These are phyloP conservation scores for Sterna hirundo DNA, from an alignment of 2,113 vertebrate species.

Conservation along the genomic window DNA sequence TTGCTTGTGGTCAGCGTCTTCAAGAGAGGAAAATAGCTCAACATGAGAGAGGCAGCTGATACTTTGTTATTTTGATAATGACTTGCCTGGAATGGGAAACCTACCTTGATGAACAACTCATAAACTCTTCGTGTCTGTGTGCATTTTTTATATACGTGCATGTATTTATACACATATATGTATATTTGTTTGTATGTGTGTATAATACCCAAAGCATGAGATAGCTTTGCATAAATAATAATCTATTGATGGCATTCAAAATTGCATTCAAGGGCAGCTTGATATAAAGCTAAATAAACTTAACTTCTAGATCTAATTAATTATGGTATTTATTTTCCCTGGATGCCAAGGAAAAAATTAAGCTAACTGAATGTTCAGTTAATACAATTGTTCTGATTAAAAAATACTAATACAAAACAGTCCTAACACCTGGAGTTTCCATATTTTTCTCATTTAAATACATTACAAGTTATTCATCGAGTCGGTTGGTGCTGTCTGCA, in stretches of 20 bases:
- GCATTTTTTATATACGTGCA: neutral
- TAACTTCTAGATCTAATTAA: neutral
- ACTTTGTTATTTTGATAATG: neutral
- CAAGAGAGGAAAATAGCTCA: neutral
- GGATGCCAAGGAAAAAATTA: neutral
- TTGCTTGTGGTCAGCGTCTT: neutral
- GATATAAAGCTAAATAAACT: neutral
- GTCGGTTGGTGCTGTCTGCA: neutral
- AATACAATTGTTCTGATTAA: neutral
- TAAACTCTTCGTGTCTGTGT: neutral
- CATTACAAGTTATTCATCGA: neutral
- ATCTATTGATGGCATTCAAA: neutral
- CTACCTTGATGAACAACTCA: neutral
- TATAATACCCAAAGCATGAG: neutral
- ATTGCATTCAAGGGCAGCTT: neutral
- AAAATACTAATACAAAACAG: neutral
- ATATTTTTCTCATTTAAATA: neutral
- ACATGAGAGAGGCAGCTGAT: neutral
- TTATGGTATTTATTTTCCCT: neutral
- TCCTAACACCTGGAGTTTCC: neutral
- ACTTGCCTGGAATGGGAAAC: neutral
- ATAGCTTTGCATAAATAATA: neutral
- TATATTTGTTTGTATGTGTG: neutral
- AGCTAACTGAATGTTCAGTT: neutral
- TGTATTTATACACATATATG: rapidly evolving